Evolutionary conservation across 2,113 vertebrate species (phyloP).

Genomic region (Ceratotherium simum): DNA sequence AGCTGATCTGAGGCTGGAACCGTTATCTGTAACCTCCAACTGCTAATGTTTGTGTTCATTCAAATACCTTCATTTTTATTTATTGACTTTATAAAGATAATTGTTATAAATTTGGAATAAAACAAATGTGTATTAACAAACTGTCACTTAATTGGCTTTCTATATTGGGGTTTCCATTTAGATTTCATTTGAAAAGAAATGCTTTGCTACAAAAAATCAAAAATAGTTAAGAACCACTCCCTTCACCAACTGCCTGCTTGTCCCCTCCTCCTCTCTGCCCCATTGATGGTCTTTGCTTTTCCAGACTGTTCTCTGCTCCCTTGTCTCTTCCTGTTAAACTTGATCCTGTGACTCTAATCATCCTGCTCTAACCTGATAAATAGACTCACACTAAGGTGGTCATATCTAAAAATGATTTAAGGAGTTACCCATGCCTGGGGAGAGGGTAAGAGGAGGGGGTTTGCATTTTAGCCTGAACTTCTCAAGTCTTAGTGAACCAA

Average conservation of each 20-base stretch:
- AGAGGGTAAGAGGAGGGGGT: neutral
- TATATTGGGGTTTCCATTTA: neutral
- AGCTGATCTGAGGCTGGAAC: neutral
- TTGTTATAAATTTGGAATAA: constrained; percentile 3
- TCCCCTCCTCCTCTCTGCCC: no score
- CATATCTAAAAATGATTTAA: neutral
- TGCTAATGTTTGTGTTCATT: neutral
- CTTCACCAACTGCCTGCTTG: neutral
- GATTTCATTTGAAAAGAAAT: constrained; percentile 28
- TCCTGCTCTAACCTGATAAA: neutral
- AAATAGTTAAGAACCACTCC: neutral
- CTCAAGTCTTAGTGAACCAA: neutral
- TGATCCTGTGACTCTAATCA: neutral
- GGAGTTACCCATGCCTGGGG: no score
- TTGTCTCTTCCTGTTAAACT: constrained; percentile 23
- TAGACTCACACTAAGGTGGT: neutral
- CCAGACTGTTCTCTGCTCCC: neutral
- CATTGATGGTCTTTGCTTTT: neutral
- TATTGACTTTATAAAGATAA: neutral
- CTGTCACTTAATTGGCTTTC: neutral
- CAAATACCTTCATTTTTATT: neutral
- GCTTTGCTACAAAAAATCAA: neutral
- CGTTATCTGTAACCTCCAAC: neutral
- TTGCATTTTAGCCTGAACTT: neutral
- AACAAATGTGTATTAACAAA: neutral